Evolutionary conservation across 2,113 vertebrate species (phyloP), one percentile per base, ranked within the genome.

Genomic region (Naja naja): DNA sequence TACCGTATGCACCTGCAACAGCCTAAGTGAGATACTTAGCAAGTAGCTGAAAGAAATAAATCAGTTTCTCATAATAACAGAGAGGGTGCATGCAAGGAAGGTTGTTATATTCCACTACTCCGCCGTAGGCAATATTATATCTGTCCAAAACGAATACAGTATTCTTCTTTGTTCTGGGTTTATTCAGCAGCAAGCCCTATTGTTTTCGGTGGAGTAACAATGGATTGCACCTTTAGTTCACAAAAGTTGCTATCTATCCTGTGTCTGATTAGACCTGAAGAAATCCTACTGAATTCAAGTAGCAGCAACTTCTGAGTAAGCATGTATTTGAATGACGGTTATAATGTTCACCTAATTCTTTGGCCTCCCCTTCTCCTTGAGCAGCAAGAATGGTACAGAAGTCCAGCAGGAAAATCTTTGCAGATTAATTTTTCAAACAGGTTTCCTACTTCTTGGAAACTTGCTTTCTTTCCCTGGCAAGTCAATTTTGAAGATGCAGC

Each of bases 1-100:
- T 8, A 74, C 34, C 14, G 22, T 56, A 54, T 55, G 88, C 39
- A 85, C 27, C 54, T 92, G 20, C 87, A 89, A 45, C 87, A 93
- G 87, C 86, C 64, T 91, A 55, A 91, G 95, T 95, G 55, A 95
- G 90, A 53, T 88, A 9, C 58, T 85, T 53, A 58, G 10, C 74
- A 56, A 52, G 53, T 93, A 90, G 89, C 64, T 90, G 27, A 58
- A 34, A 81, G 14, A 45, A 5, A 39, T 23, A 45, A 69, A n/a
- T 25, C 56, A 85, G 11, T 39, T 55, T 27, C 56, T 14, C 20
- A 7, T 43, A n/a, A 34, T 23, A 58, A 22, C 20, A 69, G 27
- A 39, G 45, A 12, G 30, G 4, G 9, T 54, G 11, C 7, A 20
- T 81, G 43, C 14, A 25, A 30, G n/a, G 45, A 18, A 60, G 45